Percentiles rank a stretch among this genome's conserved stretches.
These are phyloP conservation scores for Cliona cf. orientalis DNA, from an alignment of 37 sponge, comb jelly and placozoan genomes.

Conservation along the genomic window DNA sequence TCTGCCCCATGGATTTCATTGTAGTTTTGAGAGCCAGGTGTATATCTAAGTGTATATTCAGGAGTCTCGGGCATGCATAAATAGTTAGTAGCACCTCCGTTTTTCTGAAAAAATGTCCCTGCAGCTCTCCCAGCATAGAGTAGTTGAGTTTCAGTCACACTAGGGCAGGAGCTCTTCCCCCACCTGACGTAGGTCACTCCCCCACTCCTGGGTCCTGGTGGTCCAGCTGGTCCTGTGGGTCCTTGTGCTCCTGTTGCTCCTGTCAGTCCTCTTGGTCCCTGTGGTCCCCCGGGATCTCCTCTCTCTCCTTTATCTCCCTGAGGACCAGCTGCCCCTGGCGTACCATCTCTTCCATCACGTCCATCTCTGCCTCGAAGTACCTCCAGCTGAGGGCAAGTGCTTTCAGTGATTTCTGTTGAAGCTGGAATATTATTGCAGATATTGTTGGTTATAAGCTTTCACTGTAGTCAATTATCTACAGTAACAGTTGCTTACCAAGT, in stretches of 20 bases:
- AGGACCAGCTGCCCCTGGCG: not conserved
- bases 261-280: conserved; percentile 4
- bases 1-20: conserved; percentile 37
- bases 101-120: not conserved
- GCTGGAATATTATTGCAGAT: too few species aligned
- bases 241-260: conserved; percentile 1
- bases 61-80: conserved; percentile 30
- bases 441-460: too few species aligned
- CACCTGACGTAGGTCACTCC: not conserved
- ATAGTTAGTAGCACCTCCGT: conserved; percentile 28
- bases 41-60: conserved; percentile 34
- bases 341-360: conserved; percentile 5
- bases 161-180: conserved; percentile 7
- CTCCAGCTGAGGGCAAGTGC: too few species aligned
- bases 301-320: conserved; percentile 7
- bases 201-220: not conserved
- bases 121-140: conserved; percentile 21
- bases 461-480: too few species aligned
- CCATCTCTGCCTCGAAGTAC: conserved; percentile 18
- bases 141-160: not conserved
- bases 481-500: too few species aligned
- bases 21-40: conserved; percentile 23
- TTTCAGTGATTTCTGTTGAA: too few species aligned
- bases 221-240: not conserved
- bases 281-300: not conserved